These are phyloP conservation scores for Aeoliscus strigatus DNA, from an alignment of 2,797 vertebrate genomes.

Conservation along the genomic window DNA sequence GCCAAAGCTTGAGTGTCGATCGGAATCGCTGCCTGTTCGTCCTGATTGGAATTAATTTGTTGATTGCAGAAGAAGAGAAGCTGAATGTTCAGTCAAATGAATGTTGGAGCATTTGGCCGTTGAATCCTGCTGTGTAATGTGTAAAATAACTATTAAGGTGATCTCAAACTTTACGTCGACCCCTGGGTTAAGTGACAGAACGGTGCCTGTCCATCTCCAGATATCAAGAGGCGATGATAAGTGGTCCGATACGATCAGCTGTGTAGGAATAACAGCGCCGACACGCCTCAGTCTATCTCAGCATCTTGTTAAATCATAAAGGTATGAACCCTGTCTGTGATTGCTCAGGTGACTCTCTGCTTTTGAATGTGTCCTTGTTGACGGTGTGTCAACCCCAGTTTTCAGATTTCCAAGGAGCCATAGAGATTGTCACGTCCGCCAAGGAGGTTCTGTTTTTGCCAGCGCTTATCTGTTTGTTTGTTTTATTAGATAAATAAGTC, in stretches of 20 bases:
- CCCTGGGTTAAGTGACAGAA: constrained; percentile 1
- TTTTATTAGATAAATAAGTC: too few species aligned
- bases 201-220: background rate
- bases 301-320: constrained; percentile 51
- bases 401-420: constrained; percentile 20
- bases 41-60: constrained; percentile 57
- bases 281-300: constrained; percentile 9
- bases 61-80: constrained; percentile 36
- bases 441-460: too few species aligned
- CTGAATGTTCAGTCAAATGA: constrained; percentile 44
- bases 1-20: constrained; percentile 62
- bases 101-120: constrained; percentile 34
- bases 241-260: too few species aligned
- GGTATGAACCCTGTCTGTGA: constrained; percentile 13
- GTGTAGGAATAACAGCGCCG: constrained; percentile 20
- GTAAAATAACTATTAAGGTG: constrained; percentile 17
- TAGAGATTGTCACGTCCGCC: too few species aligned
- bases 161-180: constrained; percentile 8
- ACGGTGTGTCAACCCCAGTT: too few species aligned
- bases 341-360: constrained; percentile 29
- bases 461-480: too few species aligned
- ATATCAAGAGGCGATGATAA: constrained; percentile 18
- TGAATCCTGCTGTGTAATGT: constrained; percentile 42
- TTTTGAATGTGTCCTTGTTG: background rate
- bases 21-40: constrained; percentile 55